Conservation (phyloP, 2,888 invertebrate species). For the Zaprionus lineosus region DNA sequence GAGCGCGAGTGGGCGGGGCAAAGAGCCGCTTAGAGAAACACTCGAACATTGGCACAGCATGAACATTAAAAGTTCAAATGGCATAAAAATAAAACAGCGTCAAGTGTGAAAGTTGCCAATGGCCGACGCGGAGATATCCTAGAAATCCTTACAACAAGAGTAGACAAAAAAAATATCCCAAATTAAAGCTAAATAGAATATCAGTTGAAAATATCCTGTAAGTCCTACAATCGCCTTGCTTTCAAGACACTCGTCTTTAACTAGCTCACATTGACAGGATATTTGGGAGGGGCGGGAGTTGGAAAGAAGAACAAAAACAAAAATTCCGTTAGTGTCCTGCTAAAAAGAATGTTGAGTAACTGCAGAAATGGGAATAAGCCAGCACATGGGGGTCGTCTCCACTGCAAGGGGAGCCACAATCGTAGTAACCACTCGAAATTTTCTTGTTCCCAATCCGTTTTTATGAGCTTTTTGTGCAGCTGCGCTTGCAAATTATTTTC, state of each 20-base stretch:
- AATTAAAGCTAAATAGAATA: background rate
- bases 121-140: background rate
- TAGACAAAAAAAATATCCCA: conserved; percentile 1
- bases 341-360: no score
- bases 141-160: conserved; percentile 6
- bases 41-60: conserved; percentile 58
- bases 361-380: no score
- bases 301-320: no score
- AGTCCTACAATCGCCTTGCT: no score
- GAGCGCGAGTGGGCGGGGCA: background rate
- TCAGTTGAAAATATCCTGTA: background rate
- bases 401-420: background rate
- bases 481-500: conserved; percentile 29
- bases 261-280: no score
- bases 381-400: no score
- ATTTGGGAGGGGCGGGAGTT: background rate
- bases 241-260: no score
- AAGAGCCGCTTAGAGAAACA: conserved; percentile 40
- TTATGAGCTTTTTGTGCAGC: conserved; percentile 54
- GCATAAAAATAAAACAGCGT: conserved; percentile 48
- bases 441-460: conserved; percentile 29
- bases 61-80: conserved; percentile 75
- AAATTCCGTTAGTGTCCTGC: no score
- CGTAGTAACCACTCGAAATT: conserved; percentile 19
- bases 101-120: background rate